phyloP scores from a whole-genome alignment of 2,113 vertebrate genomes.

The Hippocampus abdominalis region DNA sequence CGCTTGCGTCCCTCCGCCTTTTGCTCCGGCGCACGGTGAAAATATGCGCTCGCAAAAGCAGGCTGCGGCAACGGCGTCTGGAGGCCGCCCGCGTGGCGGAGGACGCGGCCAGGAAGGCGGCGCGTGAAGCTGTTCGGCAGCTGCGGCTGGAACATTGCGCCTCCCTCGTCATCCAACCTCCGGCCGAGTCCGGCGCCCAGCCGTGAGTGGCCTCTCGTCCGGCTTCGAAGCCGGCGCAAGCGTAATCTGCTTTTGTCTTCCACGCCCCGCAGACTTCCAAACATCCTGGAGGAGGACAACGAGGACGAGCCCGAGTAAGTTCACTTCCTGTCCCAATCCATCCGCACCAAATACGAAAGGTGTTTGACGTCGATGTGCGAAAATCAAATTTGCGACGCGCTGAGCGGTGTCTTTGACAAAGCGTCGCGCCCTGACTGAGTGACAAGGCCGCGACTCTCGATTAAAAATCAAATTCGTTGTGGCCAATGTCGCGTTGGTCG shows the following conservation, averaged over 20 bases:
- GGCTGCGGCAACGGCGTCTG: conserved; percentile 57
- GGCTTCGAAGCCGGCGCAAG: background rate
- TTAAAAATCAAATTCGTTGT: too few species aligned
- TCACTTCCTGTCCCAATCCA: background rate
- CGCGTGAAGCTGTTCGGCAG: conserved; percentile 57
- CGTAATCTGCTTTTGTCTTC: conserved; percentile 2
- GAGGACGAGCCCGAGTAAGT: conserved; percentile 75
- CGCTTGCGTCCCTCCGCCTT: background rate
- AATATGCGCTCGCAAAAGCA: conserved; percentile 7
- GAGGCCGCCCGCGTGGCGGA: conserved; percentile 60
- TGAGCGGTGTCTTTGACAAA: too few species aligned
- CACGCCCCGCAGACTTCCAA: conserved; percentile 63
- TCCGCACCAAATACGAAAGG: background rate
- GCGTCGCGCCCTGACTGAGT: too few species aligned
- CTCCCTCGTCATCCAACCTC: conserved; percentile 42
- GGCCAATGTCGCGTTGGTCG: too few species aligned
- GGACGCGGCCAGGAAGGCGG: conserved; percentile 60
- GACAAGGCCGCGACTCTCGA: too few species aligned
- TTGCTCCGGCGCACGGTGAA: too few species aligned
- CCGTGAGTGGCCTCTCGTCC: conserved; percentile 53
- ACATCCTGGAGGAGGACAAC: conserved; percentile 73
- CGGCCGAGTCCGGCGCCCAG: conserved; percentile 48
- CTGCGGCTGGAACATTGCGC: conserved; percentile 55
- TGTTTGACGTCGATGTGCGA: too few species aligned
- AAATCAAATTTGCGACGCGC: too few species aligned